phyloP scores from a whole-genome alignment of 2,797 vertebrate species.

The Podargus strigoides region DNA sequence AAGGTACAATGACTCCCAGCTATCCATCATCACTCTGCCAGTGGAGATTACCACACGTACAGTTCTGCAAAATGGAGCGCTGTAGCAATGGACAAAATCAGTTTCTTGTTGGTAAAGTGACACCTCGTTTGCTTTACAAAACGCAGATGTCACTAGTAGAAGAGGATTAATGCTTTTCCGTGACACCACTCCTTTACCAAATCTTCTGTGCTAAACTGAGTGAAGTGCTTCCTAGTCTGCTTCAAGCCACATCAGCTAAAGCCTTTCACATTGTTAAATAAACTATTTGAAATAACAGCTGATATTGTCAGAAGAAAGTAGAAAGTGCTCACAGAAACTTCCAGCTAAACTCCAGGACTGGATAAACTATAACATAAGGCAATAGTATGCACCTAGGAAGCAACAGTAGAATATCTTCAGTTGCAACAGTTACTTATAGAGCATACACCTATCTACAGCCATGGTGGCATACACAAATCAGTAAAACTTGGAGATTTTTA shows the following conservation, averaged over 20 bases:
- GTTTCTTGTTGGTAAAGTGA: background rate
- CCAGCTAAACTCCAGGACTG: background rate
- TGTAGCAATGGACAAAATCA: background rate
- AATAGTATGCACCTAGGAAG: background rate
- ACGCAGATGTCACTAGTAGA: background rate
- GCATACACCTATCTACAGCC: background rate
- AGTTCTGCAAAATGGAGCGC: background rate
- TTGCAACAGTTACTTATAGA: background rate
- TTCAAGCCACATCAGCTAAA: background rate
- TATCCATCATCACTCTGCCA: background rate
- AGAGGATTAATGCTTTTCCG: background rate
- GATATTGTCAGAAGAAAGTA: background rate
- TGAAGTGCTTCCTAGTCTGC: background rate
- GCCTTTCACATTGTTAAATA: background rate
- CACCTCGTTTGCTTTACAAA: background rate
- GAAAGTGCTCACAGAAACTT: background rate
- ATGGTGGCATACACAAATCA: background rate
- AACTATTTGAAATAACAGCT: background rate
- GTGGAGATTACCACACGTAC: background rate
- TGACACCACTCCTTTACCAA: background rate
- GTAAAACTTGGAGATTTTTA: background rate
- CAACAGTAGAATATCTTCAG: background rate
- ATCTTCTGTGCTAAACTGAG: background rate
- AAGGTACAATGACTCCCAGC: background rate
- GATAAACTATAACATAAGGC: background rate